Conservation (phyloP, 2,113 vertebrate genomes). For the Hemichromis elongatus region DNA sequence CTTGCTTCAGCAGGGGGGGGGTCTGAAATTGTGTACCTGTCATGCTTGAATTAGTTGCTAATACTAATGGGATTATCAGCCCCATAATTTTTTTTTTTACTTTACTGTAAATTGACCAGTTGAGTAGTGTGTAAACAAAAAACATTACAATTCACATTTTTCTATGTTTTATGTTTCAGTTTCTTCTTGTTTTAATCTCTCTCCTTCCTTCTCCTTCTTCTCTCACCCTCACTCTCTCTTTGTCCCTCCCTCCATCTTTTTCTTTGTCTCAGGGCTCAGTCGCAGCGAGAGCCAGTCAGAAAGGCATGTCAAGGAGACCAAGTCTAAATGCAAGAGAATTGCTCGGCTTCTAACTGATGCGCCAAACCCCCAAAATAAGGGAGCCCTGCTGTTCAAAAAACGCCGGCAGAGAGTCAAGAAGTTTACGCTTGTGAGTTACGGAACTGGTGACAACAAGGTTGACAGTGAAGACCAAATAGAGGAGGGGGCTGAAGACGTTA, state of each 20-base stretch:
- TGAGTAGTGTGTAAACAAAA: neutral
- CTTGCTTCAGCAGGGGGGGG: constrained; percentile 30
- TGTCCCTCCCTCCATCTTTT: neutral
- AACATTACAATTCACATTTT: neutral
- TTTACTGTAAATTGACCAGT: neutral
- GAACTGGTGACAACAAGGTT: constrained; percentile 78
- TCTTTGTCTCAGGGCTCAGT: constrained; percentile 73
- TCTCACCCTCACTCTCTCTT: neutral
- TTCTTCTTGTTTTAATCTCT: neutral
- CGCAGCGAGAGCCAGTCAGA: constrained; percentile 84
- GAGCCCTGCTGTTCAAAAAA: constrained; percentile 90
- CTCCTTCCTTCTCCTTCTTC: neutral
- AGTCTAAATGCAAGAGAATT: constrained; percentile 92
- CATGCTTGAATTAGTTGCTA: neutral
- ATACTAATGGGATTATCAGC: neutral
- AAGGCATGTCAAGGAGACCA: constrained; percentile 86
- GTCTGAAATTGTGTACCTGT: neutral
- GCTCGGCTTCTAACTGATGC: constrained; percentile 83
- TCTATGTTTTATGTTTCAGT: neutral
- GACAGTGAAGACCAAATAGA: constrained; percentile 74
- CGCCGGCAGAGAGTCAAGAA: constrained; percentile 84
- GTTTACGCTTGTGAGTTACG: constrained; percentile 90
- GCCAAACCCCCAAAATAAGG: constrained; percentile 86
- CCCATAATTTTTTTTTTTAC: neutral
- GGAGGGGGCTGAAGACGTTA: constrained; percentile 68